Evolutionary conservation across 2,113 vertebrate genomes (phyloP).

Genomic region (Melanerpes aurifrons): DNA sequence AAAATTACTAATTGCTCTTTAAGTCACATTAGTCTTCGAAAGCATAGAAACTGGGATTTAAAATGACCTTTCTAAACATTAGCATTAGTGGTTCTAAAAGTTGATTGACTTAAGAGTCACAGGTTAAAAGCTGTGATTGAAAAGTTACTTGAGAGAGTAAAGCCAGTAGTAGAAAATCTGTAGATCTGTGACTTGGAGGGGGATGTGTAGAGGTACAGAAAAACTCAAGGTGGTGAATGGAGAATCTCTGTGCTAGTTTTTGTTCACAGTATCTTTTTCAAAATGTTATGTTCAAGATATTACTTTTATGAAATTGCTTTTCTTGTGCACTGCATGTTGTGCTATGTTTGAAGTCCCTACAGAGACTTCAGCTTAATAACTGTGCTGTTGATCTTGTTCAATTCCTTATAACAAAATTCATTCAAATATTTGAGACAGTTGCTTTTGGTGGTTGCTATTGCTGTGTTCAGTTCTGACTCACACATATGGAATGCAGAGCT

Average conservation of each 20-base stretch:
- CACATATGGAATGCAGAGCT: slow-evolving; percentile 20
- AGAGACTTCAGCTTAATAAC: slow-evolving; percentile 40
- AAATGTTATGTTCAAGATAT: neutral
- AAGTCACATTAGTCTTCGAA: neutral
- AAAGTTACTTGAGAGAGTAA: neutral
- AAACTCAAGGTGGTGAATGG: neutral
- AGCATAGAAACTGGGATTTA: neutral
- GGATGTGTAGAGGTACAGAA: neutral
- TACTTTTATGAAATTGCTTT: slow-evolving; percentile 51
- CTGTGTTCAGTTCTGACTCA: slow-evolving; percentile 29
- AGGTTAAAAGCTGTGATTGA: neutral
- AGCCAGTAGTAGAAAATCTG: neutral
- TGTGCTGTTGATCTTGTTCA: neutral
- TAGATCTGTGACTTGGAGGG: neutral
- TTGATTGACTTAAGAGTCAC: neutral
- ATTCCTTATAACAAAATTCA: slow-evolving; percentile 26
- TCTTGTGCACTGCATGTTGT: neutral
- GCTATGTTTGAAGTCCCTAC: neutral
- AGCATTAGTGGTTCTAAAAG: neutral
- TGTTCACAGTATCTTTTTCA: slow-evolving; percentile 8
- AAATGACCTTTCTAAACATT: neutral
- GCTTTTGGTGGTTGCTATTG: slow-evolving; percentile 1
- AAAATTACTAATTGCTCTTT: neutral
- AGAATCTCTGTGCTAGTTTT: neutral
- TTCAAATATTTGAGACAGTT: slow-evolving; percentile 41